phyloP scores from a whole-genome alignment of 2,113 vertebrate species.

The Oryctolagus cuniculus region mOryCun1.1 NC_091432.1:199715501-199716000 shows the following conservation, averaged over 20 bases:
- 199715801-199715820: background rate
- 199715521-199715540: constrained; percentile 92
- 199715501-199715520: constrained; percentile 94
- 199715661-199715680: background rate
- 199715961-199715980: background rate
- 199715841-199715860: background rate
- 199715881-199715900: background rate
- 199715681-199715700: background rate
- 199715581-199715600: constrained; percentile 86
- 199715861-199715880: background rate
- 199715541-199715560: constrained; percentile 91
- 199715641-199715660: constrained; percentile 83
- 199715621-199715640: constrained; percentile 85
- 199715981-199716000: background rate
- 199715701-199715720: background rate
- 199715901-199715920: no score
- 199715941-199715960: background rate
- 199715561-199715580: constrained; percentile 88
- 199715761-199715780: background rate
- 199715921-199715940: background rate
- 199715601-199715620: constrained; percentile 80
- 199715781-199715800: background rate
- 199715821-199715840: background rate
- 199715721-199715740: background rate
- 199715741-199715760: background rate